A percentile compares a stretch with the other conserved stretches of the same genome.
Conservation (phyloP, 2,113 vertebrate species). For the Varanus komodoensis region DNA sequence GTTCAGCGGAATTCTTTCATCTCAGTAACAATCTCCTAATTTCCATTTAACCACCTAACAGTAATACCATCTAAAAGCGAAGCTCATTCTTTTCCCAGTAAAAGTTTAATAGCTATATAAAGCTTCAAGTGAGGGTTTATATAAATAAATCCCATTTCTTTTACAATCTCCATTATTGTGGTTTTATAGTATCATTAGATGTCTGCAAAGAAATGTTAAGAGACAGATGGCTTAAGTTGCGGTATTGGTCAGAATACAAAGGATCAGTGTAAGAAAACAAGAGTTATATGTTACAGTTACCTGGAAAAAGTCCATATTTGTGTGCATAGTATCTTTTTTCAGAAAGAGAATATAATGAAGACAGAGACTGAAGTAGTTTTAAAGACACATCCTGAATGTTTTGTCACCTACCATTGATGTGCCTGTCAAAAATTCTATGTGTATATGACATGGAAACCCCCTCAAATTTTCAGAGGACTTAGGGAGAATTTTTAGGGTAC, state of each 20-base stretch:
- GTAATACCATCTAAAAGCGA: not conserved
- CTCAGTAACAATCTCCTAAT: not conserved
- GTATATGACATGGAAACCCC: too few relatives aligned
- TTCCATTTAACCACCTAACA: conserved; percentile 13
- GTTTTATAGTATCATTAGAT: conserved; percentile 50
- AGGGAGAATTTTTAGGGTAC: not conserved
- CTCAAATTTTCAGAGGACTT: too few relatives aligned
- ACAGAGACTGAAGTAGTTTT: not conserved
- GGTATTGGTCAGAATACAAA: not conserved
- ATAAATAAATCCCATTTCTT: conserved; percentile 48
- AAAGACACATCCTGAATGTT: not conserved
- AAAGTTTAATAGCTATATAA: conserved; percentile 48
- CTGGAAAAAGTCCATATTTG: too few relatives aligned
- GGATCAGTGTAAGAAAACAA: not conserved
- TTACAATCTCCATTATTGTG: conserved; percentile 18
- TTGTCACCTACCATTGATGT: not conserved
- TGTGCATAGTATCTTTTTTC: not conserved
- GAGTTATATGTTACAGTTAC: too few relatives aligned
- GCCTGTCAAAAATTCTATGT: not conserved
- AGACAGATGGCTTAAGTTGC: not conserved
- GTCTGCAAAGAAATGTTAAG: not conserved
- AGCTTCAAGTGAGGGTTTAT: conserved; percentile 14
- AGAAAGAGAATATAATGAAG: not conserved
- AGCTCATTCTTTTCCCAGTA: not conserved
- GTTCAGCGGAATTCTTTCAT: conserved; percentile 16